phyloP scores from a whole-genome alignment of 1,140 invertebrate species.

The Nephotettix cincticeps region DNA sequence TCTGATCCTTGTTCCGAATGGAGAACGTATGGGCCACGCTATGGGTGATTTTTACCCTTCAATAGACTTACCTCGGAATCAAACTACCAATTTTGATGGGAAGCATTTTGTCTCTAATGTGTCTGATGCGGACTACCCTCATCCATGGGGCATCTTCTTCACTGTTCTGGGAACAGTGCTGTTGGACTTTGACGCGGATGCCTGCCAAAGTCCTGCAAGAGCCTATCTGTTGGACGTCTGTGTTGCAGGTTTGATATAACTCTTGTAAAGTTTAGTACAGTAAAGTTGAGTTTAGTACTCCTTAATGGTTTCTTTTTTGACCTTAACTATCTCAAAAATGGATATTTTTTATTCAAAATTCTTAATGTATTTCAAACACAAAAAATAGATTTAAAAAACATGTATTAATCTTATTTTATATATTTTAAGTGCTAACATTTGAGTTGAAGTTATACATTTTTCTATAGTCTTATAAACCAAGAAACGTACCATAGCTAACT shows the following conservation, averaged over 20 bases:
- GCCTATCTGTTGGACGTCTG: slow-evolving; percentile 93
- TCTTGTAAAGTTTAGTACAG: too few species aligned
- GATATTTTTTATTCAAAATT: too few species aligned
- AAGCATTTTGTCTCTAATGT: slow-evolving; percentile 20
- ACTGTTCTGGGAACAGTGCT: slow-evolving; percentile 91
- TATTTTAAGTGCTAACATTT: too few species aligned
- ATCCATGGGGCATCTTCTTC: slow-evolving; percentile 88
- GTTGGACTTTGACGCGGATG: slow-evolving; percentile 94
- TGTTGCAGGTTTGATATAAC: slow-evolving; percentile 65
- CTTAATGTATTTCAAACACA: too few species aligned
- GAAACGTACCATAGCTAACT: too few species aligned
- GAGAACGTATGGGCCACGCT: slow-evolving; percentile 75
- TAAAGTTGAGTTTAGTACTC: too few species aligned
- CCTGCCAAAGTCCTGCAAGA: slow-evolving; percentile 90
- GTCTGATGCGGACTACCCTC: slow-evolving; percentile 46
- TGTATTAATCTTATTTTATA: too few species aligned
- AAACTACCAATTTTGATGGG: slow-evolving; percentile 30
- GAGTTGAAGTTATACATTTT: too few species aligned
- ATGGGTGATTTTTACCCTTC: slow-evolving; percentile 67
- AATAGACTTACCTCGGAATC: slow-evolving; percentile 6
- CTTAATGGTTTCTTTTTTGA: too few species aligned
- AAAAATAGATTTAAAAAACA: too few species aligned
- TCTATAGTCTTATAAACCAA: too few species aligned
- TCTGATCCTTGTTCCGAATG: slow-evolving; percentile 87
- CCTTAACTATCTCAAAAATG: too few species aligned